Evolutionary conservation across 2,888 invertebrate genomes (phyloP), one percentile per base, ranked within the genome.

Genomic region (Cantharis nigra): DNA sequence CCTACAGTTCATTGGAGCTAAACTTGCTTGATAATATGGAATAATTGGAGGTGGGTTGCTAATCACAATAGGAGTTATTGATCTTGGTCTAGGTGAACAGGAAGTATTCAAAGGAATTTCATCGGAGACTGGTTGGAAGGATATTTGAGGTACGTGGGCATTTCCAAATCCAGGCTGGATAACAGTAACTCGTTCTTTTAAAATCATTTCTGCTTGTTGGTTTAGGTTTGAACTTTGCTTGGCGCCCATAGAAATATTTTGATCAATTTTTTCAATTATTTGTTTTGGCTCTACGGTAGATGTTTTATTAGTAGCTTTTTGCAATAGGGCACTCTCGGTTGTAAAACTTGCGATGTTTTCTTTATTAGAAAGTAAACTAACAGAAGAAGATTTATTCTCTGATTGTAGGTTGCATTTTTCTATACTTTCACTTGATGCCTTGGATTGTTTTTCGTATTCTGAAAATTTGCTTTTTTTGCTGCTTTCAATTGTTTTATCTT

Each of bases 11-110:
- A 92, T 92, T n/a, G 93, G 91, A 33, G 94, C 92, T 81, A 95
- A 89, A 87, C 94, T 93, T 87, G 93, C 93, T 88, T 96, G 96
- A 85, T 96, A 96, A 83, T 92, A 92, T 9, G 96, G 96, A 81
- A 96, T 92, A 71, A 92, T 90, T 11, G 95, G 92, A 1, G 94
- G 94, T 26, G 95, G 94, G 87, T 93, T 93, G 85, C 94, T 94
- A 76, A 92, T 93, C 88, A 92, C 88, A 84, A 93, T 93, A 0
- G 95, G 94, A 18, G 94, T 94, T 77, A 91, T 90, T 4, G 94
- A 91, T 75, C 94, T 90, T 79, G 87, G 86, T 77, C 89, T 84
- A 2, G 91, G 90, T 13, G 92, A 92, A 78, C 90, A 90, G 77
- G 90, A 89, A 63, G 91, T 87, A 78, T 88, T 88, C 75, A 79